phyloP scores from a whole-genome alignment of 2,113 vertebrate species.

The Heteronetta atricapilla region DNA sequence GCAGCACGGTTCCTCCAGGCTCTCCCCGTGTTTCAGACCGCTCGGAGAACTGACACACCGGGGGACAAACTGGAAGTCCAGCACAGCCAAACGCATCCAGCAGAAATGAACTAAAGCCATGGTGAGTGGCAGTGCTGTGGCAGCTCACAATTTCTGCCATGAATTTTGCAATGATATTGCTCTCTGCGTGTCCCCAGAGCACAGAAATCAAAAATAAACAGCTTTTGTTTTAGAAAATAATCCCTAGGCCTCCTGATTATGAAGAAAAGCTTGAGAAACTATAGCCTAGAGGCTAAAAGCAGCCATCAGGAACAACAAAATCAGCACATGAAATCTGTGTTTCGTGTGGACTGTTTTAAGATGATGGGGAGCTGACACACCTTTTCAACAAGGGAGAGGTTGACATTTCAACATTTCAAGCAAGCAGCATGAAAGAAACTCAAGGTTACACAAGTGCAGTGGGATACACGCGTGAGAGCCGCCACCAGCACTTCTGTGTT shows the following conservation, averaged over 20 bases:
- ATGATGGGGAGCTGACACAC: not conserved
- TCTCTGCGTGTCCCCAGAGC: not conserved
- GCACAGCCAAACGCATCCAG: not conserved
- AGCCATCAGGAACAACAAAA: not conserved
- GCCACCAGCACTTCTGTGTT: not conserved
- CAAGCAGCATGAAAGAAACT: not conserved
- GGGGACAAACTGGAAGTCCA: not conserved
- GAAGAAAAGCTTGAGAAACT: not conserved
- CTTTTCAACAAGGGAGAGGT: not conserved
- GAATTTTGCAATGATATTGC: not conserved
- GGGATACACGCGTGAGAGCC: not conserved
- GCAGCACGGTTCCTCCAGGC: not conserved
- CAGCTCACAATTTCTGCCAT: not conserved
- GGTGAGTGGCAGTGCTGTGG: not conserved
- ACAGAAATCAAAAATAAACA: not conserved
- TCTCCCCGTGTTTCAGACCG: not conserved
- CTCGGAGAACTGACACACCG: not conserved
- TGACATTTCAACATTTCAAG: not conserved
- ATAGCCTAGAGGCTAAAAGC: not conserved
- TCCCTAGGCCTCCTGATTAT: accelerated
- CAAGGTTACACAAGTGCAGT: accelerated
- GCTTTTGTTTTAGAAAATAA: not conserved
- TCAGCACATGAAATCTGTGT: not conserved
- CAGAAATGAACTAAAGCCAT: accelerated
- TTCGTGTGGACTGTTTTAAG: not conserved